phyloP scores from a whole-genome alignment of 2,888 invertebrate genomes.

The Drosophila anomalata region DNA sequence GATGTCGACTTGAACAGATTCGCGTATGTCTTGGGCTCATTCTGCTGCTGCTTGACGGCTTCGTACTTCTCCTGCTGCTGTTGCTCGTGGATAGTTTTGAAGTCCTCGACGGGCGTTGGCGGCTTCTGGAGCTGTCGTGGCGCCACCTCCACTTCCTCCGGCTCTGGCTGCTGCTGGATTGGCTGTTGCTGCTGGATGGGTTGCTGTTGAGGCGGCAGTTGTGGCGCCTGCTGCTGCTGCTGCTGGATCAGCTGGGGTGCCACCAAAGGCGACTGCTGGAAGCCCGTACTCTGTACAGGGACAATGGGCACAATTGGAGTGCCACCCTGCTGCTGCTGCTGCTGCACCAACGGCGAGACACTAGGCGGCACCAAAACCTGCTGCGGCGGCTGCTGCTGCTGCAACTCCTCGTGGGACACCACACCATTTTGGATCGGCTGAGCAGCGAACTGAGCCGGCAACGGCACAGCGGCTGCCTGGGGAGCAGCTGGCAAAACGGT shows the following conservation, averaged over 20 bases:
- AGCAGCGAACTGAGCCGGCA: slow-evolving; percentile 74
- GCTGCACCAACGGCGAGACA: slow-evolving; percentile 82
- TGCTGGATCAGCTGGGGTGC: slow-evolving; percentile 49
- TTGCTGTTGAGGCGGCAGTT: slow-evolving; percentile 35
- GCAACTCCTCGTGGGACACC: slow-evolving; percentile 82
- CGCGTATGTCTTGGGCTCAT: slow-evolving; percentile 94
- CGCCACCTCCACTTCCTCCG: slow-evolving; percentile 39
- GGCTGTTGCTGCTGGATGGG: slow-evolving; percentile 48
- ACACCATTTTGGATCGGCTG: slow-evolving; percentile 82
- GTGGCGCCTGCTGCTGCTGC: slow-evolving; percentile 47
- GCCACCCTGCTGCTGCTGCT: slow-evolving; percentile 49
- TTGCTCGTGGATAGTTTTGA: slow-evolving; percentile 80
- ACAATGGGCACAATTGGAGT: slow-evolving; percentile 60
- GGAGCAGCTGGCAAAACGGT: slow-evolving; percentile 77
- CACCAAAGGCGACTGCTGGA: slow-evolving; percentile 76
- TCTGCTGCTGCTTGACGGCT: slow-evolving; percentile 82
- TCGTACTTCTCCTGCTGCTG: slow-evolving; percentile 83
- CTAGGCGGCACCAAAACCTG: slow-evolving; percentile 83
- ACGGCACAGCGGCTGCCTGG: slow-evolving; percentile 71
- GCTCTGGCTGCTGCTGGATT: slow-evolving; percentile 44
- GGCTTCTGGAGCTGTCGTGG: slow-evolving; percentile 66
- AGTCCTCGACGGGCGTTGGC: slow-evolving; percentile 73
- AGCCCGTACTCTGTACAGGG: slow-evolving; percentile 65
- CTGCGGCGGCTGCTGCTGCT: slow-evolving; percentile 82
- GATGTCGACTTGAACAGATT: slow-evolving; percentile 89